phyloP scores from a whole-genome alignment of 2,888 invertebrate species.

The Agelastica alni region DNA sequence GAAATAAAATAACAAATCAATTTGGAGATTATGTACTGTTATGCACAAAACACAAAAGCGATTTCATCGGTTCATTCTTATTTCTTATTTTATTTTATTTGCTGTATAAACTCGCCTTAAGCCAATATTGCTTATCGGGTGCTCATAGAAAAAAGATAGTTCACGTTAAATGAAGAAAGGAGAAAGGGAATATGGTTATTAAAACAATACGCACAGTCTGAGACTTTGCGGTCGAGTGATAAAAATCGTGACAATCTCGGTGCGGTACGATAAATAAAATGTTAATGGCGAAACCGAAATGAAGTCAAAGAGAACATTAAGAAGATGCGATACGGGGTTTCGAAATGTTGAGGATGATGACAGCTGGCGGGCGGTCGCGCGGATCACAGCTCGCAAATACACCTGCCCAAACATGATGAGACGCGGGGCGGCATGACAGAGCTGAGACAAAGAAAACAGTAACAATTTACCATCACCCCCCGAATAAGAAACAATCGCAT shows the following conservation, averaged over 20 bases:
- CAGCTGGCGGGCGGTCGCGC: constrained; percentile 53
- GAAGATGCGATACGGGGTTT: constrained; percentile 18
- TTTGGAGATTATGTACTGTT: no score
- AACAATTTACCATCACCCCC: not conserved
- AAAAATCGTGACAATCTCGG: constrained; percentile 20
- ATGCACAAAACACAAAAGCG: no score
- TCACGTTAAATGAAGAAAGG: no score
- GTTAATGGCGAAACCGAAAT: constrained; percentile 16
- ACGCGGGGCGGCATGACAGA: not conserved
- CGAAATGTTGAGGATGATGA: constrained; percentile 42
- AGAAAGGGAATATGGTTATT: no score
- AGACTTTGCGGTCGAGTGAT: constrained; percentile 4
- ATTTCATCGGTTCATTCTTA: no score
- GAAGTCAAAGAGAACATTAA: constrained; percentile 18
- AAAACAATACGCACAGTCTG: no score
- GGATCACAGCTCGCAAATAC: constrained; percentile 54
- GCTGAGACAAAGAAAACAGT: not conserved
- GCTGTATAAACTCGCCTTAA: no score
- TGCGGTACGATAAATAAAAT: constrained; percentile 7
- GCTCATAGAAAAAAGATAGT: no score
- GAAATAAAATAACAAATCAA: no score
- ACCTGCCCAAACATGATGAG: constrained; percentile 47
- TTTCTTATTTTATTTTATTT: no score
- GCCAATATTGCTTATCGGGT: no score
- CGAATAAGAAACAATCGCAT: not conserved